Evolutionary conservation across 2,113 vertebrate genomes (phyloP).

Genomic region (Meriones unguiculatus): DNA sequence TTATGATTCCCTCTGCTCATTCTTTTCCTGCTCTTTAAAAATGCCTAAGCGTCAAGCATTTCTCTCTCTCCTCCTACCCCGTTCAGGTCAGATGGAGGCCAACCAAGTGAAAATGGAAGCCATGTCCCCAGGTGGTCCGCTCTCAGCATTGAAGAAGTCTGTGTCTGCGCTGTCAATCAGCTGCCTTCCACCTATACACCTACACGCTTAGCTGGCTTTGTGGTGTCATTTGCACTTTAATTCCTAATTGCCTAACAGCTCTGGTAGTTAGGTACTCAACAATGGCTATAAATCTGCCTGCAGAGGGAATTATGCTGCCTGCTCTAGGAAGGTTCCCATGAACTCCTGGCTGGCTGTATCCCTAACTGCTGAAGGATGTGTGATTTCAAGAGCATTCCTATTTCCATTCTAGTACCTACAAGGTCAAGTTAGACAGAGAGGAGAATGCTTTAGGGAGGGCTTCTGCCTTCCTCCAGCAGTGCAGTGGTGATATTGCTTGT

Average conservation of each 20-base stretch:
- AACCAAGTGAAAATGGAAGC: neutral
- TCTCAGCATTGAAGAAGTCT: neutral
- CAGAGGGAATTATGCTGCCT: neutral
- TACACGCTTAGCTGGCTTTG: constrained; percentile 4
- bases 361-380: neutral
- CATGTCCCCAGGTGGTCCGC: neutral
- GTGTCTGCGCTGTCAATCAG: neutral
- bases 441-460: neutral
- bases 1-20: neutral
- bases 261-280: constrained; percentile 45
- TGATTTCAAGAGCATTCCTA: neutral
- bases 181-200: neutral
- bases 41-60: neutral
- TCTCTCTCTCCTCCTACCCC: neutral
- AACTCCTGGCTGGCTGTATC: neutral
- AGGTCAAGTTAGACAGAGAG: neutral
- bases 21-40: neutral
- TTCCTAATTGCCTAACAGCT: constrained; percentile 66
- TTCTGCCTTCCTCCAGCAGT: neutral
- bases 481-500: neutral
- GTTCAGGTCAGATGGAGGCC: neutral
- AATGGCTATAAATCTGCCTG: neutral
- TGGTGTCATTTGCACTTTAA: constrained; percentile 24
- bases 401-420: neutral
- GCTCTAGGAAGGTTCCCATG: neutral